Evolutionary conservation across 2,797 vertebrate species (phyloP).

Genomic region (Vipera ursinii): DNA sequence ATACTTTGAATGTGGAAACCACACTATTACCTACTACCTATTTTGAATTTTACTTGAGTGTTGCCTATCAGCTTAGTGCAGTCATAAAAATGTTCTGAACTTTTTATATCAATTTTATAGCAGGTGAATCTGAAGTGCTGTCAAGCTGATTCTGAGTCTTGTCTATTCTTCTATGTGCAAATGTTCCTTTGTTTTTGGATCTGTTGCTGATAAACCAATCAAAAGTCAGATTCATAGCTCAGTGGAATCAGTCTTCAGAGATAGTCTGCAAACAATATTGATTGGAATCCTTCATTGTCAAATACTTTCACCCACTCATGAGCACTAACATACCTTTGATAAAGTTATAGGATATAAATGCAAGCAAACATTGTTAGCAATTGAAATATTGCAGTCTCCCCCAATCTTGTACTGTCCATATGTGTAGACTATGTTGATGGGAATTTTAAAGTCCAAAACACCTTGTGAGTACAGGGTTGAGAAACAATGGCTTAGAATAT

Average conservation of each 20-base stretch:
- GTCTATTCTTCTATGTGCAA: background rate
- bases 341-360: background rate
- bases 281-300: background rate
- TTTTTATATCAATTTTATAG: background rate
- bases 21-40: background rate
- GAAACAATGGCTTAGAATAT: background rate
- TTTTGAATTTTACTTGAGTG: background rate
- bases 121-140: background rate
- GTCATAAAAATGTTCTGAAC: background rate
- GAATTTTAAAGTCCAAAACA: background rate
- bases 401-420: background rate
- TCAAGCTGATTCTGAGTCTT: background rate
- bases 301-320: background rate
- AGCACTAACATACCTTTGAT: background rate
- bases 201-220: background rate
- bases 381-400: background rate
- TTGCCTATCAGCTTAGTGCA: background rate
- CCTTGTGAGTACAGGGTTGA: background rate
- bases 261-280: background rate
- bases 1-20: background rate
- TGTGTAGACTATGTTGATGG: background rate
- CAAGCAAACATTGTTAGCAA: background rate
- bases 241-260: background rate
- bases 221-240: background rate
- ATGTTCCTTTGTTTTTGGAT: background rate